Evolutionary conservation across 1,140 invertebrate genomes (phyloP).

Genomic region (Sesamia nonagrioides): DNA sequence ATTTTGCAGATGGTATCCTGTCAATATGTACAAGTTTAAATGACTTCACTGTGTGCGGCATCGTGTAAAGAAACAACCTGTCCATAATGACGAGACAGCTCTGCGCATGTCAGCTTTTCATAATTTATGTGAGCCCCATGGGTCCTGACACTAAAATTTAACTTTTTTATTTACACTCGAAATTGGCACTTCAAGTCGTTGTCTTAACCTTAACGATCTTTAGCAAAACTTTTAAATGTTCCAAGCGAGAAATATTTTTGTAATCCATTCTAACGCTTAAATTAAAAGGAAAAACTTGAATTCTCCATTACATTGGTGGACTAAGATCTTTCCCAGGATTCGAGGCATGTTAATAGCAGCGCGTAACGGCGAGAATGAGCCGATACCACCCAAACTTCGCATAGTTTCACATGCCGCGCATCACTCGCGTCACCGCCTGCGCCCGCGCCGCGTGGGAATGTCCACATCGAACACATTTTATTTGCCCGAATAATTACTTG

Average conservation of each 20-base stretch:
- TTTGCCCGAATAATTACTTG: constrained; percentile 75
- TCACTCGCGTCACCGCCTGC: constrained; percentile 46
- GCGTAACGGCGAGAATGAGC: constrained; percentile 34
- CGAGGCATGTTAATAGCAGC: constrained; percentile 52
- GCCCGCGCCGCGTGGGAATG: constrained; percentile 65
- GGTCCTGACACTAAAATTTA: constrained; percentile 28
- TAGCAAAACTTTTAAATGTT: constrained; percentile 22
- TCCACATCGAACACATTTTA: constrained; percentile 65
- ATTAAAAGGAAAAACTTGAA: constrained; percentile 39
- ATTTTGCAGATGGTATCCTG: constrained; percentile 44
- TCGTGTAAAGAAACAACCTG: constrained; percentile 52
- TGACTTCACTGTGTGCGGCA: constrained; percentile 22
- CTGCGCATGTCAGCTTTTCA: constrained; percentile 45
- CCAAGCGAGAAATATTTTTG: constrained; percentile 24
- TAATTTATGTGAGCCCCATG: constrained; percentile 56
- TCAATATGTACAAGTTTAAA: constrained; percentile 44
- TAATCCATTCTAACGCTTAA: constrained; percentile 36
- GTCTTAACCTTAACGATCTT: constrained; percentile 30
- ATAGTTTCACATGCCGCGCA: constrained; percentile 57
- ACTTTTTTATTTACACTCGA: constrained; percentile 8
- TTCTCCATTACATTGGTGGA: constrained; percentile 39
- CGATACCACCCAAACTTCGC: constrained; percentile 53
- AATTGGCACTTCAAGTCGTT: constrained; percentile 5
- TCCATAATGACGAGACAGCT: constrained; percentile 56
- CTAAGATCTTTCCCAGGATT: constrained; percentile 55